A percentile compares a stretch with the other conserved stretches of the same genome.
Evolutionary conservation across 2,888 invertebrate genomes (phyloP).

Genomic region (Nematopogon swammerdamellus): DNA sequence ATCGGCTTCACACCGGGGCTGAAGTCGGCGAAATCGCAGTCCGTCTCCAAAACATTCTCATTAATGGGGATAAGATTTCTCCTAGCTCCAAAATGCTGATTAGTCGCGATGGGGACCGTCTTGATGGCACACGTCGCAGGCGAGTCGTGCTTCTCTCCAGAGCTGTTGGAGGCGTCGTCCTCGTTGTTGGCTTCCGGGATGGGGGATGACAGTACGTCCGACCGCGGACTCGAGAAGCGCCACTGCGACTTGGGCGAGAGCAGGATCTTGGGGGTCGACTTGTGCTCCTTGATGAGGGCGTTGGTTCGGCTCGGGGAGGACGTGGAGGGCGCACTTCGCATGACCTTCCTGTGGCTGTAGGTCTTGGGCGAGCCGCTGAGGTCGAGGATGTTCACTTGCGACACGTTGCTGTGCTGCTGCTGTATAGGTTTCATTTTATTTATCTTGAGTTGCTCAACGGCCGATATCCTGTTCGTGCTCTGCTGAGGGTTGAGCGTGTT

Average conservation of each 20-base stretch:
- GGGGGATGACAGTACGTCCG: slow-evolving; percentile 81
- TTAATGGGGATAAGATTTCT: slow-evolving; percentile 43
- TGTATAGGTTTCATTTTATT: slow-evolving; percentile 55
- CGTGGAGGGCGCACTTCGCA: slow-evolving; percentile 45
- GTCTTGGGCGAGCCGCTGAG: slow-evolving; percentile 70
- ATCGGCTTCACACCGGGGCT: slow-evolving; percentile 45
- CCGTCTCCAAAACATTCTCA: slow-evolving; percentile 29
- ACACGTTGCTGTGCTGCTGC: slow-evolving; percentile 23
- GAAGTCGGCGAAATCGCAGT: slow-evolving; percentile 23
- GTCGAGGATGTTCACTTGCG: slow-evolving; percentile 64
- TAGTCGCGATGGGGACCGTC: slow-evolving; percentile 44
- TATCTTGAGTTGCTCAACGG: slow-evolving; percentile 75
- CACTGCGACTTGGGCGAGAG: slow-evolving; percentile 69
- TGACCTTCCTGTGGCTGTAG: slow-evolving; percentile 60
- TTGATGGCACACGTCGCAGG: slow-evolving; percentile 34
- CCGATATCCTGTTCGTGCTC: slow-evolving; percentile 64
- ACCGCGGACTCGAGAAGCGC: slow-evolving; percentile 71
- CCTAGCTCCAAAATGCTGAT: slow-evolving; percentile 47
- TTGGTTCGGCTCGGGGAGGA: slow-evolving; percentile 55
- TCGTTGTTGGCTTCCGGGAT: slow-evolving; percentile 81
- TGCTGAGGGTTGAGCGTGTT: slow-evolving; percentile 50
- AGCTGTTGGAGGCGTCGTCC: slow-evolving; percentile 67
- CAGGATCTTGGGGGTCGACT: slow-evolving; percentile 60
- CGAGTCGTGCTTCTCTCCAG: slow-evolving; percentile 49
- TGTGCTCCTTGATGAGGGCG: slow-evolving; percentile 47